Evolutionary conservation across 2,888 invertebrate genomes (phyloP).

Genomic region (Cerastoderma edule): DNA sequence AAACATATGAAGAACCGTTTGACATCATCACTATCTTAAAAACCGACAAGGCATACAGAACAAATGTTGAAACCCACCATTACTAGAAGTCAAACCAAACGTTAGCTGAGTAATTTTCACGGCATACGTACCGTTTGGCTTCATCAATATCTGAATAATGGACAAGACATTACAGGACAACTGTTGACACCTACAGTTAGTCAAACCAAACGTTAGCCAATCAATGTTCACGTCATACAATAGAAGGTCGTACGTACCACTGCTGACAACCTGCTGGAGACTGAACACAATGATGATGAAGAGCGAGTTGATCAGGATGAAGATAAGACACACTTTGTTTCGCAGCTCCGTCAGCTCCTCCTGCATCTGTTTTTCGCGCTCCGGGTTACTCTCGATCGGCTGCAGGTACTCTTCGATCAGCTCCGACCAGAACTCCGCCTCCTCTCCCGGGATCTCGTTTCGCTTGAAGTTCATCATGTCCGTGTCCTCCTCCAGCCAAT

Average conservation of each 20-base stretch:
- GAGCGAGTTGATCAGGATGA: constrained; percentile 99
- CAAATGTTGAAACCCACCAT: too few species aligned
- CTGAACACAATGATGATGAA: constrained; percentile 99
- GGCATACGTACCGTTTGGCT: too few species aligned
- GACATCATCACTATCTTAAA: too few species aligned
- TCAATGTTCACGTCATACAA: too few species aligned
- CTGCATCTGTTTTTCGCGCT: constrained; percentile 85
- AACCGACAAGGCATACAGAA: too few species aligned
- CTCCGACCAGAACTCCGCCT: constrained; percentile 95
- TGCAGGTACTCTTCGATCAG: constrained; percentile 94
- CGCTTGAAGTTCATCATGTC: constrained; percentile 86
- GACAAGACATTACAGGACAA: too few species aligned
- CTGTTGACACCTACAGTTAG: too few species aligned
- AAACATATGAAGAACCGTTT: too few species aligned
- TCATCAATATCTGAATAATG: too few species aligned
- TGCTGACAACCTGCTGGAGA: constrained; percentile 92
- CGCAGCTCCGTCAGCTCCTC: constrained; percentile 92
- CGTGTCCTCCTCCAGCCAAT: constrained; percentile 66
- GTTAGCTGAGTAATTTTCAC: too few species aligned
- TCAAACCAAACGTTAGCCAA: too few species aligned
- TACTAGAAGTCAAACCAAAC: too few species aligned
- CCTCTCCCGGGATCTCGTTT: constrained; percentile 33
- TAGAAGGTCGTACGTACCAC: constrained; percentile 23
- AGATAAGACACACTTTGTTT: constrained; percentile 88
- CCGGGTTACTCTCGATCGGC: constrained; percentile 96